These are phyloP conservation scores for Clarias pachynema DNA, from an alignment of 2,797 vertebrate genomes.

Conservation along the genomic window DNA sequence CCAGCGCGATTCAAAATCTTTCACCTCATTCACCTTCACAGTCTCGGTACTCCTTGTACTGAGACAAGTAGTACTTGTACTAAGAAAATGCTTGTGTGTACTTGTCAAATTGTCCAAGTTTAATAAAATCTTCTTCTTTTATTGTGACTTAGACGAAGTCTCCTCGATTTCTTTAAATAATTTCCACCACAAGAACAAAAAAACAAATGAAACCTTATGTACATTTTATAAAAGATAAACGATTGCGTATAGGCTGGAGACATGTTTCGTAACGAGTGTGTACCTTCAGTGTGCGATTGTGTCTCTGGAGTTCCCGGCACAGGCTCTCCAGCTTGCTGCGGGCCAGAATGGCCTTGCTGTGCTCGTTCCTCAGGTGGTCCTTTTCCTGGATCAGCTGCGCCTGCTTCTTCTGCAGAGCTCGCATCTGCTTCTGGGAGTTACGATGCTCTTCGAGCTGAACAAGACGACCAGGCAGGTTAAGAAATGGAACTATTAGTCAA, in stretches of 20 bases:
- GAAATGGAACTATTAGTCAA: too few species aligned
- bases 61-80: too few species aligned
- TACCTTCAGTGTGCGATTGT: slow-evolving; percentile 97
- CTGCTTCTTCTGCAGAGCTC: slow-evolving; percentile 94
- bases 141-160: too few species aligned
- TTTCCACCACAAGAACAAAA: not conserved
- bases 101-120: too few species aligned
- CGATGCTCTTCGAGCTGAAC: slow-evolving; percentile 92
- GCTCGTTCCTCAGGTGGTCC: slow-evolving; percentile 92
- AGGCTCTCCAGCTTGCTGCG: slow-evolving; percentile 97
- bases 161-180: too few species aligned
- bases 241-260: not conserved
- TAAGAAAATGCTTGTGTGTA: too few species aligned
- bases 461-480: not conserved
- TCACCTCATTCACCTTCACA: not conserved
- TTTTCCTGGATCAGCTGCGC: slow-evolving; percentile 94
- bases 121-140: too few species aligned
- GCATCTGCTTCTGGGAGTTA: slow-evolving; percentile 95
- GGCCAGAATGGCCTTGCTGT: slow-evolving; percentile 96
- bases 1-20: not conserved
- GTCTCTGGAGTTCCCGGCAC: slow-evolving; percentile 94
- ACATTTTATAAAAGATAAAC: not conserved
- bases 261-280: not conserved
- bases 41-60: too few species aligned
- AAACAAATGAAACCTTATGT: not conserved